A percentile compares a stretch with the other conserved stretches of the same genome.
Evolutionary conservation across 2,797 vertebrate genomes (phyloP).

Genomic region (Aldrovandia affinis): DNA sequence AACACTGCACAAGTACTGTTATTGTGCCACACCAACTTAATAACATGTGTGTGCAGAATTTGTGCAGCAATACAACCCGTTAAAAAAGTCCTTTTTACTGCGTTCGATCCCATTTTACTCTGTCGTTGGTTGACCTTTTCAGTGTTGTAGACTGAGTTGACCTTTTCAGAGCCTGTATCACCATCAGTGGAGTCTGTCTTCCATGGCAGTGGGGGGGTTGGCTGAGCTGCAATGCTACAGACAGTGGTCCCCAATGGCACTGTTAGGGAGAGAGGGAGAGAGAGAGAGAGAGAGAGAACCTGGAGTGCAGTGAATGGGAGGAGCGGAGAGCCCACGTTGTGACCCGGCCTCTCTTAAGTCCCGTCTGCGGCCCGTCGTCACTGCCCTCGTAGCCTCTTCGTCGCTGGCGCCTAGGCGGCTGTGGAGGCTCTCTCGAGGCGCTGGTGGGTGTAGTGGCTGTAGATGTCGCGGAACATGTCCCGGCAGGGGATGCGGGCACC

Average conservation of each 20-base stretch:
- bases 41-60: neutral
- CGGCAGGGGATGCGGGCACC: conserved; percentile 75
- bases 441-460: conserved; percentile 66
- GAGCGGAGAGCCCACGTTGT: neutral
- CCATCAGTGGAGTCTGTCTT: neutral
- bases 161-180: neutral
- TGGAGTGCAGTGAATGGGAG: neutral
- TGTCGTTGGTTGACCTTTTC: neutral
- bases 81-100: neutral
- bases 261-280: neutral
- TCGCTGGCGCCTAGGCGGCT: conserved; percentile 3
- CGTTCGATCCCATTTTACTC: neutral
- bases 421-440: conserved; percentile 40
- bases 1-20: neutral
- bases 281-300: neutral
- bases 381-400: neutral
- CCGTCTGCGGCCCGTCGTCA: neutral
- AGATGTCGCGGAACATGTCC: conserved; percentile 82
- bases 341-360: neutral
- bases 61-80: neutral
- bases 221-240: neutral
- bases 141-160: neutral
- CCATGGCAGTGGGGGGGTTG: neutral
- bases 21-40: neutral
- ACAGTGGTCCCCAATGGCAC: neutral